Base-by-base conservation (phyloP, 1,140 invertebrate species). In the Ostrea denselamellosa region DNA sequence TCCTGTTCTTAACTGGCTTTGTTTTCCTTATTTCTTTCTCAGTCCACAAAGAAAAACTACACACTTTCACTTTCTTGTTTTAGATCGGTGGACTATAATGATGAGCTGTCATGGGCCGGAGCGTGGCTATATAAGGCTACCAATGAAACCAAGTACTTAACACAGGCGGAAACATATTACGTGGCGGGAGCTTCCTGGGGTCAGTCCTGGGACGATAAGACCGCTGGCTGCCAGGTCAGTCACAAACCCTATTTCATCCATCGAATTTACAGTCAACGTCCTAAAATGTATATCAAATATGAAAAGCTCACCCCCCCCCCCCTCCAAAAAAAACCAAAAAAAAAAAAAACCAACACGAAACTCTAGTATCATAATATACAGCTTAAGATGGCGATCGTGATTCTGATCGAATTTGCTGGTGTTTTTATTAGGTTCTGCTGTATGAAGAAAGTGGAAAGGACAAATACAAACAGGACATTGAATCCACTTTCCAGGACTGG, bases 61-160 rank as follows among this genome's bases (percentile, higher is more conserved):
- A 65, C 2, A 65, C 10, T 51, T 22, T n/a, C n/a, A 25, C 12
- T 71, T 81, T 34, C 52, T 52, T 68, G 34, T 62, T 0, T 87
- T n/a, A 96, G 96, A 81, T 96, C 95, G 17, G 95, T 95, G 3
- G 96, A 95, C 68, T 96, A 96, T 90, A 96, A 96, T 3, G 96
- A 97, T 91, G 96, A 97, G 89, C 91, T 96, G 53, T 95, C 95
- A 0, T 96, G 96, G 96, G 95, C 96, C 0, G 96, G 96, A 0
- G 93, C 95, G 3, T 96, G 96, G 96, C 92, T 97, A 4, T 96
- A 95, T 93, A 95, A 95, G 89, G 96, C 96, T 2, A 96, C 96
- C 0, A 95, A 95, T 19, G 95, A 96, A 3, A 86, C 91, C 0
- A 91, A 91, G n/a, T 97, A 96, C 89, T 91, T 96, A 83, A 93